Evolutionary conservation across 2,113 vertebrate genomes (phyloP), one percentile per base, ranked within the genome.

Genomic region (Tetrao urogallus): DNA sequence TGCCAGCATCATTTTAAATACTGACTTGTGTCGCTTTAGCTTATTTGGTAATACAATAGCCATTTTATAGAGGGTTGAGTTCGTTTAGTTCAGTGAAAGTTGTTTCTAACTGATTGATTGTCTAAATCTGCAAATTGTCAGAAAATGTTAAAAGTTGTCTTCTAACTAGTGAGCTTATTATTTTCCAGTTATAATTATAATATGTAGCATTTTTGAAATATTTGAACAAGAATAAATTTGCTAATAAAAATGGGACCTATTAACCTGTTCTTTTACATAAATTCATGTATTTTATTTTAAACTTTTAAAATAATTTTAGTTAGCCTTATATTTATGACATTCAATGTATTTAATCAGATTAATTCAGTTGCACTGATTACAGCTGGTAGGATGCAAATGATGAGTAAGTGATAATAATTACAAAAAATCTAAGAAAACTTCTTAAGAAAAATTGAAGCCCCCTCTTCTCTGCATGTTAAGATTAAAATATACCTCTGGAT

Each of bases 1-100:
- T 89, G 32, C 47, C 77, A 92, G 56, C 82, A 94, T 86, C 38
- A 57, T 94, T 85, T 93, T 93, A 90, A 76, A 77, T 63, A 85
- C 85, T 64, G 69, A n/a, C 93, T 96, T 95, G 72, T 88, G 82
- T 94, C 60, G 54, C 90, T 94, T 93, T 66, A 92, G 94, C 87
- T 96, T 92, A 64, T 87, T 71, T 95, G 88, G 87, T 93, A 91
- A 91, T 88, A 83, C 64, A 87, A 52, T 88, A 88, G 52, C 57
- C 60, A 25, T 88, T 95, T 95, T 90, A 92, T 75, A 93, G 92
- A 77, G 81, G 72, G 84, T 69, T 82, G 84, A 88, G 42, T 50
- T 96, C 89, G 93, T 96, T 96, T 85, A 92, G 71, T 80, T 93
- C 81, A 95, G 88, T 87, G 16, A 93, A 58, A 82, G 54, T 70